Conservation (phyloP, 2,888 invertebrate species). For the Chrysolina oricalcia region DNA sequence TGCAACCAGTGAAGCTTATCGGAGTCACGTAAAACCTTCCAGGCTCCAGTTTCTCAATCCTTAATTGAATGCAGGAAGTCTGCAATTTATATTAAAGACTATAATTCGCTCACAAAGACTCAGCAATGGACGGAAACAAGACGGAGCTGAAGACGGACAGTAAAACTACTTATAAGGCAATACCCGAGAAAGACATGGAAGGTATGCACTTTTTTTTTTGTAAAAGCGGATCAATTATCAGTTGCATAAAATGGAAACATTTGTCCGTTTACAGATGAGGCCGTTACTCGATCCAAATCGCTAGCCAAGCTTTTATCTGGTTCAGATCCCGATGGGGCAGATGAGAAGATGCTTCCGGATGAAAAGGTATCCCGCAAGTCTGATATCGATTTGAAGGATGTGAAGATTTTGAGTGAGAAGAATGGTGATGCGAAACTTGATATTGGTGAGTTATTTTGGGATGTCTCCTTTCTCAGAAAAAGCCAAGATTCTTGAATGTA, state of each 20-base stretch:
- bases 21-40: no score
- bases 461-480: neutral
- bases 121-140: slow-evolving; percentile 39
- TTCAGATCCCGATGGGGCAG: slow-evolving; percentile 77
- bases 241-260: slow-evolving; percentile 19
- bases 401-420: slow-evolving; percentile 71
- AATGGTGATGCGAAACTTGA: slow-evolving; percentile 94
- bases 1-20: neutral
- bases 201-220: slow-evolving; percentile 57
- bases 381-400: slow-evolving; percentile 79
- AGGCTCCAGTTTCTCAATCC: neutral
- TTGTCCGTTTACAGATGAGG: slow-evolving; percentile 58
- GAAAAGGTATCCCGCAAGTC: slow-evolving; percentile 74
- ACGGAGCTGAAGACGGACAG: slow-evolving; percentile 30
- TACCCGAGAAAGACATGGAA: slow-evolving; percentile 77
- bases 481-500: no score
- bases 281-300: slow-evolving; percentile 69
- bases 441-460: slow-evolving; percentile 75
- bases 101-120: slow-evolving; percentile 20
- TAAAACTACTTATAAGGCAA: slow-evolving; percentile 73
- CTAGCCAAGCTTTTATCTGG: slow-evolving; percentile 69
- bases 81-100: slow-evolving; percentile 26
- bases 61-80: slow-evolving; percentile 34
- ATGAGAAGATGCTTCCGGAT: slow-evolving; percentile 80
- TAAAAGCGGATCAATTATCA: slow-evolving; percentile 5